A percentile compares a stretch with the other conserved stretches of the same genome.
phyloP scores from a whole-genome alignment of 2,888 invertebrate genomes.

The Heliconius aoede region DNA sequence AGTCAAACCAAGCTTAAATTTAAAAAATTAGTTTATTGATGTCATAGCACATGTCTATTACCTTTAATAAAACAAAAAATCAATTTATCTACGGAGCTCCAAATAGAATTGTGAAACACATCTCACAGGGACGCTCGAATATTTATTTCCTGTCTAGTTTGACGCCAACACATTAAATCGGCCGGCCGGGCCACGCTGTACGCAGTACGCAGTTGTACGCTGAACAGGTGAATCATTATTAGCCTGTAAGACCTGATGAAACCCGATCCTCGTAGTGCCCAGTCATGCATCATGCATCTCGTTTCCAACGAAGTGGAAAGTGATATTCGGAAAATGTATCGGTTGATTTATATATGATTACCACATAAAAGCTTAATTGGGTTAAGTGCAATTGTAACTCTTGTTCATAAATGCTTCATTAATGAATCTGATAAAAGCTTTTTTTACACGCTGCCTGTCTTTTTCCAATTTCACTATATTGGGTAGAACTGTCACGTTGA shows the following conservation, averaged over 20 bases:
- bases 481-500: constrained; percentile 24
- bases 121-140: constrained; percentile 54
- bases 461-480: constrained; percentile 38
- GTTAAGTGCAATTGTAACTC: constrained; percentile 15
- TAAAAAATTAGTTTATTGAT: not conserved
- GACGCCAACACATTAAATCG: constrained; percentile 84
- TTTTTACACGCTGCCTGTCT: constrained; percentile 48
- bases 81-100: not conserved
- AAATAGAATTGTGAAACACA: constrained; percentile 1
- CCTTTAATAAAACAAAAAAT: not conserved
- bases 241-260: constrained; percentile 52
- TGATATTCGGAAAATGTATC: not conserved
- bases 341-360: constrained; percentile 1
- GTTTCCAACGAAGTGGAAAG: not conserved
- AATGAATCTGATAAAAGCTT: constrained; percentile 50
- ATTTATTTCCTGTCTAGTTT: constrained; percentile 67
- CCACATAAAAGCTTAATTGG: not conserved
- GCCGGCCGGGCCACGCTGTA: constrained; percentile 75
- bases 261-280: constrained; percentile 62
- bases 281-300: too few relatives aligned
- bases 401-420: constrained; percentile 36
- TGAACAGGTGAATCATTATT: constrained; percentile 50
- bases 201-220: too few relatives aligned
- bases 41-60: not conserved
- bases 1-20: not conserved